Conservation (phyloP, 2,797 vertebrate species). For the Dryobates pubescens region DNA sequence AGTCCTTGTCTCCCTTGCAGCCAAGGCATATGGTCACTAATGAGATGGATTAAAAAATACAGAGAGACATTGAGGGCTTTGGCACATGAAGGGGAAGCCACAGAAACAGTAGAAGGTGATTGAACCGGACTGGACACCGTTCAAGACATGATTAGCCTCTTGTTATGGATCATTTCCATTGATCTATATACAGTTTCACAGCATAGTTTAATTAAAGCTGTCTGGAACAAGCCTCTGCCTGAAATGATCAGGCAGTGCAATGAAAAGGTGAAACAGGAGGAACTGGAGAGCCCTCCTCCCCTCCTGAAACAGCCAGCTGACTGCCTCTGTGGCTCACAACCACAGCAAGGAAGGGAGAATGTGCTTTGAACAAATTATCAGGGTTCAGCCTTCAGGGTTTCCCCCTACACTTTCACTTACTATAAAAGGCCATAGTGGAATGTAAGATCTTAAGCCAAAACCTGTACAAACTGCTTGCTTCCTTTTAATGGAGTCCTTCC, state of each 20-base stretch:
- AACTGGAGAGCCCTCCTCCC: constrained; percentile 14
- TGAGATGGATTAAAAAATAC: constrained; percentile 80
- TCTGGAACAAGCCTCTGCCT: constrained; percentile 77
- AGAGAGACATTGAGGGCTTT: constrained; percentile 71
- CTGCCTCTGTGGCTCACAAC: constrained; percentile 43
- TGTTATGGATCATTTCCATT: constrained; percentile 84
- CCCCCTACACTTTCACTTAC: neutral
- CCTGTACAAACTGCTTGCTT: neutral
- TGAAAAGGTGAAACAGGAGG: constrained; percentile 67
- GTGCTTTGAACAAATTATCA: constrained; percentile 32
- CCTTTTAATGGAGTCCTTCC: neutral
- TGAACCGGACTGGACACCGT: constrained; percentile 76
- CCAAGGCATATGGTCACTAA: constrained; percentile 86
- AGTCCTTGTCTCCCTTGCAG: constrained; percentile 78
- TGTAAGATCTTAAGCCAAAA: neutral
- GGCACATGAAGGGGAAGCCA: constrained; percentile 71
- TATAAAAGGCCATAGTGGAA: neutral
- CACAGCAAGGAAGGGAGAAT: constrained; percentile 40
- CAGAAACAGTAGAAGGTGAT: constrained; percentile 77
- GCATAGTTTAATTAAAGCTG: constrained; percentile 84
- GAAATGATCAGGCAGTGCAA: constrained; percentile 68
- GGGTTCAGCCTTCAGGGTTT: neutral
- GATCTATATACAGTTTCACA: constrained; percentile 82
- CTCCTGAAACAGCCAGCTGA: constrained; percentile 19
- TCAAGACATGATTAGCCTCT: constrained; percentile 84